phyloP scores from a whole-genome alignment of 2,113 vertebrate species.

The Tringa solitaria region DNA sequence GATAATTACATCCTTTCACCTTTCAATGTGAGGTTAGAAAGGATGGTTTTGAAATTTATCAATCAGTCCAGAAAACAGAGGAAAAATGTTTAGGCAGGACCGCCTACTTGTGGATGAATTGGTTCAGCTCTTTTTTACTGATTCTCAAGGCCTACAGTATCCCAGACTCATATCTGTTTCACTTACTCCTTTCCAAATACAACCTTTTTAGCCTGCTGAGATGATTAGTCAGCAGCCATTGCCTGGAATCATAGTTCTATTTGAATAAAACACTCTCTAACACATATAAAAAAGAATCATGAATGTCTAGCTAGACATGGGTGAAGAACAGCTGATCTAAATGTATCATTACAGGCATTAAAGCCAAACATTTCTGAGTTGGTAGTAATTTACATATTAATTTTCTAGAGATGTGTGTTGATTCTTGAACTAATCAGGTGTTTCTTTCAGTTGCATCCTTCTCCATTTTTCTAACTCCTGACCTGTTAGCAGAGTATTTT shows the following conservation, averaged over 20 bases:
- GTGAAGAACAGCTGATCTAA: background rate
- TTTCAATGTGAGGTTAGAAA: background rate
- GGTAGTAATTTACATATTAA: background rate
- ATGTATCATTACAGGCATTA: background rate
- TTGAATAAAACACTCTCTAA: background rate
- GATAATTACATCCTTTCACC: background rate
- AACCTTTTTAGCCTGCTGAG: background rate
- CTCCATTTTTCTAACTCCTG: background rate
- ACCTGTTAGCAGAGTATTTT: background rate
- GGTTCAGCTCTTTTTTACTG: background rate
- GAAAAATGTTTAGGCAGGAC: background rate
- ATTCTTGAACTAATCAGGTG: background rate
- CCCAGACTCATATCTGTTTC: background rate
- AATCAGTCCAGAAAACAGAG: background rate
- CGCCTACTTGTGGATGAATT: background rate
- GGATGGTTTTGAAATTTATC: background rate
- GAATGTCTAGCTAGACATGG: background rate
- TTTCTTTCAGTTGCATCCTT: background rate
- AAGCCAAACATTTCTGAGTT: background rate
- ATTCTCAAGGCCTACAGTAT: background rate
- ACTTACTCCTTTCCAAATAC: background rate
- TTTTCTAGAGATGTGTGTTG: background rate
- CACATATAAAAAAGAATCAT: background rate
- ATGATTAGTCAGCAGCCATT: background rate
- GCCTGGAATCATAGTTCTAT: background rate